Base-by-base conservation (phyloP, 2,797 vertebrate genomes). In the Brotula barbata region DNA sequence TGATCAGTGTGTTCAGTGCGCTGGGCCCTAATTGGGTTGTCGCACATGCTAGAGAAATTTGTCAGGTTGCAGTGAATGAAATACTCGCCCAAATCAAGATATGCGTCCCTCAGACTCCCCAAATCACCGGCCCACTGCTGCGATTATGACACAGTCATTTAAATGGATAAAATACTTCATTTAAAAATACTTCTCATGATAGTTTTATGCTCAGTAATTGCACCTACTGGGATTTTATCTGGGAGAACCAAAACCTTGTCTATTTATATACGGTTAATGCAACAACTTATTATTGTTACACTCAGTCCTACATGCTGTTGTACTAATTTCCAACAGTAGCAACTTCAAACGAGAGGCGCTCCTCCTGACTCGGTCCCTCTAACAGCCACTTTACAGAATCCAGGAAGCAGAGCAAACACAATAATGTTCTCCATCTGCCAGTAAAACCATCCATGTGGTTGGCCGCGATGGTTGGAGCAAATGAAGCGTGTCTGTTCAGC, bases 391-490 rank as follows among this genome's bases (percentile, higher is more conserved):
- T 84, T 78, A 71, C 68, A 25, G 74, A 73, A 60, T 79, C 58
- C 62, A 14, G 52, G 61, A 70, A 86, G 75, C 73, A 50, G 58
- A 76, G 63, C 21, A 2, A 58, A 64, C 54, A 71, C 77, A 72
- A 22, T 81, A 78, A 83, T 82, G 46, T 84, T 72, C 71, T 81
- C 82, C 82, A 69, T 89, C 84, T 85, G 81, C 76, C 76, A 73
- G 68, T 48, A 12, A 73, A 75, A 71, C 58, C 41, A 65, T 65
- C 47, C 66, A 49, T 36, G 34, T 36, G 71, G 72, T 75, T 75
- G 77, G 67, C 71, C 22, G 39, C 44, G 75, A 79, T 56, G 67
- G 75, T 43, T 19, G 63, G n/a, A 42, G 49, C 50, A 66, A 76
- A 73, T 65, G 58, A 74, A 59, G 68, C 58, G 68, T 33, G 75